Conservation (phyloP, 2,113 vertebrate species). For the Lathamus discolor region DNA sequence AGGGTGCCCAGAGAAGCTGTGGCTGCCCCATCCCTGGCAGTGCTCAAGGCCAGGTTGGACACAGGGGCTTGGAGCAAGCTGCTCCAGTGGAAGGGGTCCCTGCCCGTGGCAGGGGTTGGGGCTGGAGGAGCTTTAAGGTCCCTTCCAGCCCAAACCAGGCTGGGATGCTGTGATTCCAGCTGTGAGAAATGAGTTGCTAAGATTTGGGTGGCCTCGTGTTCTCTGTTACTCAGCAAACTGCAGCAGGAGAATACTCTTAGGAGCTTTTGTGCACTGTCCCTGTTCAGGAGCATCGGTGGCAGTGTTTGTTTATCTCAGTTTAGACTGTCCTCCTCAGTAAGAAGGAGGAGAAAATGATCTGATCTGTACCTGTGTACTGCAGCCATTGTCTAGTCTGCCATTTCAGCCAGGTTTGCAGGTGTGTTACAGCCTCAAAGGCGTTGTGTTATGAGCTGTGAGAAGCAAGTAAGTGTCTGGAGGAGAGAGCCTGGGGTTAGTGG, state of each 20-base stretch:
- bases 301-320: background rate
- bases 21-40: too few species aligned
- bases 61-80: too few species aligned
- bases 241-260: background rate
- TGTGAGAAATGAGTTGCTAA: background rate
- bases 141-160: background rate
- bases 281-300: background rate
- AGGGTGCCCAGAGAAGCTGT: too few species aligned
- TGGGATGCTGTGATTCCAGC: background rate
- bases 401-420: background rate
- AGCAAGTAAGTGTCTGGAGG: background rate
- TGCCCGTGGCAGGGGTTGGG: too few species aligned
- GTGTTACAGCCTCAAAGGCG: rapidly evolving
- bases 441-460: background rate
- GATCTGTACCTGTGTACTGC: background rate
- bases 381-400: rapidly evolving
- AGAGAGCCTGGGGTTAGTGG: background rate
- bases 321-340: background rate
- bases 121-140: too few species aligned
- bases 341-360: background rate
- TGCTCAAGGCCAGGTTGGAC: too few species aligned
- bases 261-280: background rate
- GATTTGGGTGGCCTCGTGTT: rapidly evolving
- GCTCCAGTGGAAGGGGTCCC: too few species aligned
- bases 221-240: background rate